These are phyloP conservation scores for Spongilla lacustris DNA, from an alignment of 37 sponge, comb jelly and placozoan genomes.

Conservation along the genomic window DNA sequence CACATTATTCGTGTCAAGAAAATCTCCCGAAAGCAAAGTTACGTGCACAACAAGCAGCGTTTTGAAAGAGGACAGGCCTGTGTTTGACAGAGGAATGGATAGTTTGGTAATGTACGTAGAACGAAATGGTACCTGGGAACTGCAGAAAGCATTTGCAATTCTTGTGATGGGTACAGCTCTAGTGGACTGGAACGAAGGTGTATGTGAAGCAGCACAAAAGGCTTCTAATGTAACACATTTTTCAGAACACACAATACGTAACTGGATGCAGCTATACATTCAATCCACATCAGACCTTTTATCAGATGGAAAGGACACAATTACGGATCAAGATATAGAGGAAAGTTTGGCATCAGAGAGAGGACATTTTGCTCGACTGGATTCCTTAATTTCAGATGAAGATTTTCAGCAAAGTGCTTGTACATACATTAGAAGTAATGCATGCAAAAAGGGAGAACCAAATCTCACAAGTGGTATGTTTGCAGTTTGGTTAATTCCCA, in stretches of 20 bases:
- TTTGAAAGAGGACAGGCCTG: too few species aligned
- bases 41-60: too few species aligned
- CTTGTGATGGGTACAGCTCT: too few species aligned
- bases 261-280: not conserved
- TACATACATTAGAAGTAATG: conserved; percentile 30
- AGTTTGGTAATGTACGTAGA: too few species aligned
- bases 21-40: too few species aligned
- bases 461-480: conserved; percentile 43
- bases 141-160: too few species aligned
- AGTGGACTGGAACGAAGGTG: not conserved
- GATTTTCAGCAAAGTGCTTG: conserved; percentile 10
- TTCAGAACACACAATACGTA: conserved; percentile 2
- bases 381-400: conserved; percentile 25
- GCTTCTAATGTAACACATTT: conserved; percentile 7
- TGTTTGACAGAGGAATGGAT: too few species aligned
- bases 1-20: too few species aligned
- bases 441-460: conserved; percentile 43
- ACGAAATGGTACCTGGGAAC: too few species aligned
- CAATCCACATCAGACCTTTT: too few species aligned
- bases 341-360: conserved; percentile 9
- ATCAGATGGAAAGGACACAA: not conserved
- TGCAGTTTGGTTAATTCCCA: not conserved
- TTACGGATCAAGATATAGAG: conserved; percentile 4
- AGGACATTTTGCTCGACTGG: not conserved
- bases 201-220: conserved; percentile 10